These are phyloP conservation scores for Morus bassanus DNA, from an alignment of 2,797 vertebrate species.

Conservation along the genomic window DNA sequence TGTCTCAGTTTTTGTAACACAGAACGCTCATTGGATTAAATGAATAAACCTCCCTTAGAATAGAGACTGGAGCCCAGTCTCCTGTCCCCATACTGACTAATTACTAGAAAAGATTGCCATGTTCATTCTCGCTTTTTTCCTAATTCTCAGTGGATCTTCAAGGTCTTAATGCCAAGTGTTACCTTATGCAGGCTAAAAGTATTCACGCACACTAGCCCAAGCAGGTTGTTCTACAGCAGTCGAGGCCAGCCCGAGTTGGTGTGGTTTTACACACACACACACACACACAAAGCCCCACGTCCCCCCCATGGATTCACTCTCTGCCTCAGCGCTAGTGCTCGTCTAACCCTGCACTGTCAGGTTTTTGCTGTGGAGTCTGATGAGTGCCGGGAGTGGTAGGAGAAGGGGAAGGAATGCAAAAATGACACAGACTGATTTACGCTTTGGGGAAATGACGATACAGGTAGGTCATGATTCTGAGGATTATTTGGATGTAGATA, in stretches of 20 bases:
- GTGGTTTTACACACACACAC: not conserved
- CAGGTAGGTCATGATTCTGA: not conserved
- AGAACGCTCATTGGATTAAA: not conserved
- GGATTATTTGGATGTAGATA: not conserved
- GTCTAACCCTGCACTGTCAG: not conserved
- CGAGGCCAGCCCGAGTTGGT: not conserved
- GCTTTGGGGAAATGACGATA: not conserved
- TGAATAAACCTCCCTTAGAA: not conserved
- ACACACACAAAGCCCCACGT: too few relatives aligned
- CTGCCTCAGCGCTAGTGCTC: not conserved
- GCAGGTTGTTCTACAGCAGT: not conserved
- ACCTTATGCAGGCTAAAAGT: not conserved
- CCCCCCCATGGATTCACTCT: not conserved
- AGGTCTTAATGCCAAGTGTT: not conserved
- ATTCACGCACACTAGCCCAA: not conserved
- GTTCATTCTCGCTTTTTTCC: not conserved
- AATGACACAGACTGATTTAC: not conserved
- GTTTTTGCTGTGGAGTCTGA: not conserved
- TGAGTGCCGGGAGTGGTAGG: not conserved
- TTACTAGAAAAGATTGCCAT: not conserved
- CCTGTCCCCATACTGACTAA: not conserved
- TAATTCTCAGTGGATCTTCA: not conserved
- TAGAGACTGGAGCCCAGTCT: not conserved
- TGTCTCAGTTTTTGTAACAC: not conserved
- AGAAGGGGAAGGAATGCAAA: not conserved